These are phyloP conservation scores for Pipistrellus kuhlii DNA, from an alignment of 2,797 vertebrate species.

Conservation along the genomic window DNA sequence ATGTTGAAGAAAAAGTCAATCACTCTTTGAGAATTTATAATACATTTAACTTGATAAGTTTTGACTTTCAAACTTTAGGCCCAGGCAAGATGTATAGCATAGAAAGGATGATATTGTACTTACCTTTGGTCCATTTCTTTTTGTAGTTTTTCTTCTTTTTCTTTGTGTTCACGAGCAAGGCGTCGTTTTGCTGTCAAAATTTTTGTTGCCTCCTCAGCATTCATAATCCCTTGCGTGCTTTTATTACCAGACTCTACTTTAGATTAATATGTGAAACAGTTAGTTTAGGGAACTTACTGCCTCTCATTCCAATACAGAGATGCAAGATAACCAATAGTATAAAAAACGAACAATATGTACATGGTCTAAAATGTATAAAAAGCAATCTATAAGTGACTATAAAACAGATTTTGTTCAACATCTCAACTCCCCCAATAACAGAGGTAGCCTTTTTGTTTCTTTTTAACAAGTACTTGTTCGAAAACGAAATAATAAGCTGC, in stretches of 20 bases:
- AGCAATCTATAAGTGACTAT: background rate
- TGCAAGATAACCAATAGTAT: background rate
- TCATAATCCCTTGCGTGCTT: slow-evolving; percentile 88
- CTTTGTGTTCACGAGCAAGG: slow-evolving; percentile 93
- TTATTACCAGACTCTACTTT: slow-evolving; percentile 88
- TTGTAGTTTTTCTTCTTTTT: slow-evolving; percentile 91
- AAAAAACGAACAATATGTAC: background rate
- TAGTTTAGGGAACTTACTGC: slow-evolving; percentile 25
- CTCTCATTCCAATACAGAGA: slow-evolving; percentile 50
- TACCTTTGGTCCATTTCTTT: slow-evolving; percentile 93
- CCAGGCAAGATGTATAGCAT: background rate
- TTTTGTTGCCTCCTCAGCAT: slow-evolving; percentile 93
- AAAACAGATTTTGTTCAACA: slow-evolving; percentile 47
- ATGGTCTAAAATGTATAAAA: background rate
- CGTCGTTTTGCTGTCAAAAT: slow-evolving; percentile 93
- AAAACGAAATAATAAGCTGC: slow-evolving; percentile 35
- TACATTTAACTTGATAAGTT: background rate
- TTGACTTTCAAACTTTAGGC: slow-evolving; percentile 21
- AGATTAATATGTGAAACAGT: slow-evolving; percentile 45
- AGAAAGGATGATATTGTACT: slow-evolving; percentile 57
- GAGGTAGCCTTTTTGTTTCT: slow-evolving; percentile 9
- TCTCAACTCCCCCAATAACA: background rate
- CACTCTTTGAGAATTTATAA: slow-evolving; percentile 20
- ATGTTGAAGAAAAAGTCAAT: slow-evolving; percentile 8
- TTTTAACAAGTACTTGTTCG: slow-evolving; percentile 55